Base-by-base conservation (phyloP, 2,113 vertebrate genomes). In the Chaenocephalus aceratus region DNA sequence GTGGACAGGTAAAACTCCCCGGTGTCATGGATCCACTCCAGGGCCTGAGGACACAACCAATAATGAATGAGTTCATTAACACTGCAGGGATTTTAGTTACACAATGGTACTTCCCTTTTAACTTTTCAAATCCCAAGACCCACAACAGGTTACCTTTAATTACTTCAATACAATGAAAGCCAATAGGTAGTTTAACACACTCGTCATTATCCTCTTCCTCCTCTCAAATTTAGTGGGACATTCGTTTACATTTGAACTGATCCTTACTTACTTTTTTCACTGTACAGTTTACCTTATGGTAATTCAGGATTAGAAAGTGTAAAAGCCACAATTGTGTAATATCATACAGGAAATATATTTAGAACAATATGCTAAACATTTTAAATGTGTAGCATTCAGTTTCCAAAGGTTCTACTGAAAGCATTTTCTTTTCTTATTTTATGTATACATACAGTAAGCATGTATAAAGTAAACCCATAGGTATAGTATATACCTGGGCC, bases 1-100 rank as follows among this genome's bases (percentile, higher is more conserved):
- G 98, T 99, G 85, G 97, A 99, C 84, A 99, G 95, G 94, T 99
- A 99, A 92, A 99, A 99, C 85, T 99, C 98, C n/a, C 98, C 98
- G 0, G 96, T 99, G 93, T 99, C 98, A 64, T 99, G 98, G 92
- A 99, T 99, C 98, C 98, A 99, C 78, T 99, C 98, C 62, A 99
- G 86, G 49, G 98, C 98, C 98, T 99, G 81, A 53, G 48, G 45
- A 79, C 63, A 82, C 75, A 74, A 54, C 76, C 77, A 82, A 70
- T 85, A 65, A 67, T 58, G 80, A 56, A 60, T 83, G 36, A 85
- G 62, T 0, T 60, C 46, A 23, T 13, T 52, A 21, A 66, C 44
- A 75, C 53, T 2, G 67, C 41, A 73, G 72, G 63, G 77, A 71
- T 57, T 87, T 82, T 34, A 56, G 60, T 46, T 48, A 51, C 54